Percentiles rank a stretch among this genome's conserved stretches.
These are phyloP conservation scores for Merluccius polli DNA, from an alignment of 2,797 vertebrate genomes.

Conservation along the genomic window DNA sequence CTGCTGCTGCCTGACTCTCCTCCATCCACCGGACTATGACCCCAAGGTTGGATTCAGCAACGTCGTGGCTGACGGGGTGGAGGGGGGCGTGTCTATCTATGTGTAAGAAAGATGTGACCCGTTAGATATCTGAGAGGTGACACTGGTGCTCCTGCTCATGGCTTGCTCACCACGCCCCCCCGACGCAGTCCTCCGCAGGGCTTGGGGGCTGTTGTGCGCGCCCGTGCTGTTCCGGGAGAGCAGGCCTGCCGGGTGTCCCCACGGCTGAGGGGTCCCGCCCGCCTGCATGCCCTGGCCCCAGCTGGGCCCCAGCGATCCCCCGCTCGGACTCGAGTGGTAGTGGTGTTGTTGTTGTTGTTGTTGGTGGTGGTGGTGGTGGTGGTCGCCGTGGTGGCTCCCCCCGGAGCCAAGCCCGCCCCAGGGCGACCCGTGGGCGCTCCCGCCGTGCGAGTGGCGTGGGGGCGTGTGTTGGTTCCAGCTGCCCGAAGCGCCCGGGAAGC, in stretches of 20 bases:
- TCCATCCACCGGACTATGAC: conserved; percentile 28
- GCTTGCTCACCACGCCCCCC: conserved; percentile 92
- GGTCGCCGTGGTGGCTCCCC: conserved; percentile 76
- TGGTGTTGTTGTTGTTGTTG: conserved; percentile 68
- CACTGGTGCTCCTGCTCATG: conserved; percentile 99
- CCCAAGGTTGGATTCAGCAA: conserved; percentile 11
- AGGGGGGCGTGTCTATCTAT: conserved; percentile 66
- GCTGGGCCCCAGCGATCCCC: conserved; percentile 83
- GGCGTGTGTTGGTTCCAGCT: conserved; percentile 85
- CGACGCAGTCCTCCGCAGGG: conserved; percentile 93
- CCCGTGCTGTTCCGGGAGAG: conserved; percentile 84
- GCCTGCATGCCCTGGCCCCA: conserved; percentile 91
- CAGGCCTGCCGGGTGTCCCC: conserved; percentile 85
- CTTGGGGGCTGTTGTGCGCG: conserved; percentile 96
- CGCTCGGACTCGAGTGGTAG: conserved; percentile 88
- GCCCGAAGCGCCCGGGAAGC: conserved; percentile 90
- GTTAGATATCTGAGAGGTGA: conserved; percentile 99
- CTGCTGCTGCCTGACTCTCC: conserved; percentile 27
- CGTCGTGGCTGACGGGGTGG: conserved; percentile 24
- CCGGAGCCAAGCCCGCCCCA: conserved; percentile 74
- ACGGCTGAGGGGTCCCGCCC: conserved; percentile 78
- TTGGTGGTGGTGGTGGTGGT: conserved; percentile 77
- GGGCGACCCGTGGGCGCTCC: conserved; percentile 82
- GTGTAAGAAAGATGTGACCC: conserved; percentile 99
- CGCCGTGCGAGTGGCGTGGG: conserved; percentile 69